Conservation (phyloP, 2,113 vertebrate genomes). For the Thalassoma bifasciatum region DNA sequence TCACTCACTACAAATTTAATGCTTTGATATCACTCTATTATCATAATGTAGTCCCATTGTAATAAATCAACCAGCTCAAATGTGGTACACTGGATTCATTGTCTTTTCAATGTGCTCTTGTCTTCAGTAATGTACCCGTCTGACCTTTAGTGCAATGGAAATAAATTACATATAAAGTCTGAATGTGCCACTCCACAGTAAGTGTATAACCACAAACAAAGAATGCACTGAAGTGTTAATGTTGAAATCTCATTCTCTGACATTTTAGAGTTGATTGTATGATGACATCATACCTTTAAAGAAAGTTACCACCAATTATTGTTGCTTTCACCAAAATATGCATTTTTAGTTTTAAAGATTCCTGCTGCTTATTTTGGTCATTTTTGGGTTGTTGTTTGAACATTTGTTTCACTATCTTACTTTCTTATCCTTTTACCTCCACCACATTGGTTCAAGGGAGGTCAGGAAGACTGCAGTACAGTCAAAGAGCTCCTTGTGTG, state of each 20-base stretch:
- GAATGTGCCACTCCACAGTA: slow-evolving; percentile 72
- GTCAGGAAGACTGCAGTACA: slow-evolving; percentile 27
- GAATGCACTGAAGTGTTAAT: slow-evolving; percentile 16
- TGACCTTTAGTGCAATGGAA: slow-evolving; percentile 67
- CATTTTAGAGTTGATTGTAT: no score
- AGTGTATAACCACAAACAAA: slow-evolving; percentile 66
- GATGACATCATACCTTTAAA: no score
- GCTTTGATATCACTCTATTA: slow-evolving; percentile 2
- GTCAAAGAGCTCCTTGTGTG: slow-evolving; percentile 45
- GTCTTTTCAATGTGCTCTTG: not conserved
- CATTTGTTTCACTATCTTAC: not conserved
- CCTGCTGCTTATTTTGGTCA: not conserved
- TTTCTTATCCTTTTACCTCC: slow-evolving; percentile 1
- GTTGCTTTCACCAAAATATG: not conserved
- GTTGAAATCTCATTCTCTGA: not conserved
- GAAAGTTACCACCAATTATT: not conserved
- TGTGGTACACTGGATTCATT: not conserved
- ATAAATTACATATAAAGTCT: slow-evolving; percentile 77
- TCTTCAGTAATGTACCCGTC: slow-evolving; percentile 28
- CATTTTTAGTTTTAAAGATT: not conserved
- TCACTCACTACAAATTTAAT: not conserved
- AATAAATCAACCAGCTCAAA: slow-evolving; percentile 5
- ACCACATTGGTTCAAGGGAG: slow-evolving; percentile 1
- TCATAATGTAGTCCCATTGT: not conserved
- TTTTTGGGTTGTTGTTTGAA: not conserved